A percentile compares a stretch with the other conserved stretches of the same genome.
Evolutionary conservation across 1,140 invertebrate genomes (phyloP).

Genomic region (Neodiprion virginianus): DNA sequence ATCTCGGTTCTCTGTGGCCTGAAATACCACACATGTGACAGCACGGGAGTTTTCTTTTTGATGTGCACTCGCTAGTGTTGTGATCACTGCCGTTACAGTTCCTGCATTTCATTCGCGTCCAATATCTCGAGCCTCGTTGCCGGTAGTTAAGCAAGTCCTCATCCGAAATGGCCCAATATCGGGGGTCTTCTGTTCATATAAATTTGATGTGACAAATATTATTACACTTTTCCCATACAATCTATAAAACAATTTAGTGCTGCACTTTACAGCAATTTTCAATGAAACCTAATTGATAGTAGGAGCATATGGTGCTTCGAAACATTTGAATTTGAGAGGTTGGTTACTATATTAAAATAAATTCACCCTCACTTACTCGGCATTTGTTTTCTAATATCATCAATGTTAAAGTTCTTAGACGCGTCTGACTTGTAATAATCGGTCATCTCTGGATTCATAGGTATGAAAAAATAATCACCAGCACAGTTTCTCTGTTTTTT

Average conservation of each 20-base stretch:
- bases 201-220: slow-evolving; percentile 36
- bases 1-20: slow-evolving; percentile 68
- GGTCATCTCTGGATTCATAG: slow-evolving; percentile 61
- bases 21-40: slow-evolving; percentile 69
- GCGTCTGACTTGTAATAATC: slow-evolving; percentile 69
- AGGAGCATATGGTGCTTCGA: no score
- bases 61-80: slow-evolving; percentile 54
- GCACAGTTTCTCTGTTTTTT: slow-evolving; percentile 36
- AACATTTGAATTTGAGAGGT: no score
- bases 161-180: slow-evolving; percentile 56
- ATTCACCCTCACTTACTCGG: slow-evolving; percentile 58
- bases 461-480: slow-evolving; percentile 44
- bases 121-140: slow-evolving; percentile 39
- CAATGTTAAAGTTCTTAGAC: slow-evolving; percentile 66
- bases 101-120: slow-evolving; percentile 65
- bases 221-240: slow-evolving; percentile 3
- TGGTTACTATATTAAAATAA: slow-evolving; percentile 10
- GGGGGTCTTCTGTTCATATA: slow-evolving; percentile 53
- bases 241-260: slow-evolving; percentile 21
- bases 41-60: slow-evolving; percentile 51
- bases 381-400: slow-evolving; percentile 63
- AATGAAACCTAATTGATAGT: no score
- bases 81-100: slow-evolving; percentile 65
- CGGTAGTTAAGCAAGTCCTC: slow-evolving; percentile 40
- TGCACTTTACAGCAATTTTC: background rate